These are phyloP conservation scores for Hydropotes inermis DNA, from an alignment of 2,113 vertebrate genomes.

Conservation along the genomic window DNA sequence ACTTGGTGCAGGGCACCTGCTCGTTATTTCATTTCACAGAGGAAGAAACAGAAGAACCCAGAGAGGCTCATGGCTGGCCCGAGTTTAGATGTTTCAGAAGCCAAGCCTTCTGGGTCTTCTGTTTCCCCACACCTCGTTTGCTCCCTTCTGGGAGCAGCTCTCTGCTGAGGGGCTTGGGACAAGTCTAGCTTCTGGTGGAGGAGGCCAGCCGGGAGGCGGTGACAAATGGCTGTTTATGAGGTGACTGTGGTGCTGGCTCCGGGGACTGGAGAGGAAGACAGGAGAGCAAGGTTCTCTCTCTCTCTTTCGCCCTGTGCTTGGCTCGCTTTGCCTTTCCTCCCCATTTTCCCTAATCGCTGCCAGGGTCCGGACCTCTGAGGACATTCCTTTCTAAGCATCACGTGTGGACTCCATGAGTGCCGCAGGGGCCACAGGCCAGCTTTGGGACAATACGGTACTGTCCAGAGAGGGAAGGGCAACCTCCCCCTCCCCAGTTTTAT, in stretches of 20 bases:
- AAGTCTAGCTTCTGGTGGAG: neutral
- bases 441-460: neutral
- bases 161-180: neutral
- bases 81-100: neutral
- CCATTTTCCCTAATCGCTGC: neutral
- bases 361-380: neutral
- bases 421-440: neutral
- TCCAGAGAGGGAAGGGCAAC: neutral
- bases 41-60: slow-evolving; percentile 30
- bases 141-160: neutral
- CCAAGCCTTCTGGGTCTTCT: neutral
- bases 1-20: neutral
- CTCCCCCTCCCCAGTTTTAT: neutral
- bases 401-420: neutral
- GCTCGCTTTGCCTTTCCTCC: neutral
- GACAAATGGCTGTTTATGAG: neutral
- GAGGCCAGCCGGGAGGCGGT: neutral
- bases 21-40: neutral
- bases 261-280: neutral
- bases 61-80: neutral
- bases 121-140: neutral
- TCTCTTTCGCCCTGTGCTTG: neutral
- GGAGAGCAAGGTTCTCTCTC: neutral
- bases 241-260: neutral
- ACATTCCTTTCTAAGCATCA: neutral